A percentile compares a stretch with the other conserved stretches of the same genome.
phyloP scores from a whole-genome alignment of 1,140 invertebrate species.

The Cardiocondyla obscurior region DNA sequence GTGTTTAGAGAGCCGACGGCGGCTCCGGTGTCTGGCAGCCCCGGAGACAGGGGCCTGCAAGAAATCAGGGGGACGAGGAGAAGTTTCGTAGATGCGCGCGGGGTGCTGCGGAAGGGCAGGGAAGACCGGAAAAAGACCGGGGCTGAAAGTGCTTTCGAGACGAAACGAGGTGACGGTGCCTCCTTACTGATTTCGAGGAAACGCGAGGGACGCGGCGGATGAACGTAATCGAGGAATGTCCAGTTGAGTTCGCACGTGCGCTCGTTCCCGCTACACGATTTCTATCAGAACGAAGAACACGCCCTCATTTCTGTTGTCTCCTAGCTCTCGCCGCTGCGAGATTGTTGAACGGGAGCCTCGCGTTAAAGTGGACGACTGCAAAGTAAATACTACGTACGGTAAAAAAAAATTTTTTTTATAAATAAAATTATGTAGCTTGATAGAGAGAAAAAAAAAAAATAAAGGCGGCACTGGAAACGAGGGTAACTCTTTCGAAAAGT shows the following conservation, averaged over 20 bases:
- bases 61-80: slow-evolving; percentile 2
- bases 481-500: not conserved
- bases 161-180: slow-evolving; percentile 7
- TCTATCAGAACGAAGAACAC: slow-evolving; percentile 22
- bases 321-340: slow-evolving; percentile 13
- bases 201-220: slow-evolving; percentile 47
- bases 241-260: slow-evolving; percentile 51
- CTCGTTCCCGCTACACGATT: slow-evolving; percentile 9
- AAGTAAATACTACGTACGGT: no score
- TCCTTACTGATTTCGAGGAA: slow-evolving; percentile 50
- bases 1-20: slow-evolving; percentile 70
- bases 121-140: slow-evolving; percentile 15
- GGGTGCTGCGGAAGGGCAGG: slow-evolving; percentile 2
- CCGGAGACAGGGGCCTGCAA: slow-evolving; percentile 35
- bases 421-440: not conserved
- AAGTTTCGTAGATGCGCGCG: not conserved
- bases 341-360: slow-evolving; percentile 2
- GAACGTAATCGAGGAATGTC: slow-evolving; percentile 43
- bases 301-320: slow-evolving; percentile 18
- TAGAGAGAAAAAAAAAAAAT: no score
- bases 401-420: no score
- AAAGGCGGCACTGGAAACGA: not conserved
- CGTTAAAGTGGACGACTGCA: no score
- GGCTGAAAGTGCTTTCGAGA: slow-evolving; percentile 33
- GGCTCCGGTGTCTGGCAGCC: slow-evolving; percentile 43